Base-by-base conservation (phyloP, 2,113 vertebrate species). In the Tachycineta bicolor region DNA sequence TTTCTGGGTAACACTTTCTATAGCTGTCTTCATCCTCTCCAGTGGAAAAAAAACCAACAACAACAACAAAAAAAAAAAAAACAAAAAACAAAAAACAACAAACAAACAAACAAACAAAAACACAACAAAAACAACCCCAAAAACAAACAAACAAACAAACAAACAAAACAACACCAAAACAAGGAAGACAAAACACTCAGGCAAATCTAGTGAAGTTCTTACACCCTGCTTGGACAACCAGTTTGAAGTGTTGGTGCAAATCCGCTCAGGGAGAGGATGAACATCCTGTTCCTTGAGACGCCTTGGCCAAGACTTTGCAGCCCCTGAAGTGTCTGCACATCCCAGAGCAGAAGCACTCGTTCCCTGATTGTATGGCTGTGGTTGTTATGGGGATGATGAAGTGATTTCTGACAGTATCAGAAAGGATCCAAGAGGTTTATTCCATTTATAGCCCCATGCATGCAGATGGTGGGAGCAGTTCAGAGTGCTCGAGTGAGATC, bases 341-440 rank as follows among this genome's bases (percentile, higher is more conserved):
- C 55, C 70, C 46, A 28, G 43, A 93, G 73, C 6, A 60, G 41
- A 34, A 71, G 70, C 37, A 73, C 73, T 76, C 5, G 3, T 68
- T 75, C 75, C 65, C 62, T 33, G n/a, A 62, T 69, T 31, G 41
- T 16, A 11, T 18, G 25, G 24, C 13, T 44, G 46, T 83, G 75
- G 83, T 79, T 95, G 90, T 91, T 93, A 91, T 65, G 62, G 70
- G 67, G 68, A 92, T 83, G 79, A 34, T 41, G 62, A 53, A 83
- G 43, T 24, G 62, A 73, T 80, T 83, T 49, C 22, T 73, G 70
- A 70, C 67, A 79, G 21, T 17, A 29, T 34, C 77, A 77, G 71
- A 50, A 71, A 46, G 50, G 71, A 83, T 62, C 16, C 60, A 6
- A 55, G 56, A 2, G 43, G 11, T 65, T 93, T 64, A 39, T 73